Percentiles rank a stretch among this genome's conserved stretches.
Evolutionary conservation across 2,888 invertebrate genomes (phyloP).

Genomic region (Hypolimnas misippus): DNA sequence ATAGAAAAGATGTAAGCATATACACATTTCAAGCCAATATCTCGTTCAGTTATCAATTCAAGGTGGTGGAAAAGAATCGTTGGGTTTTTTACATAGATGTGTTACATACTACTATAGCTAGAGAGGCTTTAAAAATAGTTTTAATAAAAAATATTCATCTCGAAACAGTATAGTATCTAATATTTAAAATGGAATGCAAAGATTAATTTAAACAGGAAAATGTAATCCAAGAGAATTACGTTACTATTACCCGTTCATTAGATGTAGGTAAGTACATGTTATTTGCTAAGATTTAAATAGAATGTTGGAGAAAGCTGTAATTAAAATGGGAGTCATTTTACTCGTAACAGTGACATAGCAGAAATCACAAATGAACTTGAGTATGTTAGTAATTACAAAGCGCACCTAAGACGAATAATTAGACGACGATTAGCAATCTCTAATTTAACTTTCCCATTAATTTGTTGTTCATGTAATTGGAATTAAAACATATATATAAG

Average conservation of each 20-base stretch:
- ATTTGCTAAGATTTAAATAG: slow-evolving; percentile 48
- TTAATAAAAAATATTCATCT: too few relatives aligned
- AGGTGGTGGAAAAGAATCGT: too few relatives aligned
- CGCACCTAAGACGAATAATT: slow-evolving; percentile 62
- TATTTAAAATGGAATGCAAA: slow-evolving; percentile 6
- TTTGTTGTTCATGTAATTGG: slow-evolving; percentile 60
- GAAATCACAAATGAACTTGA: slow-evolving; percentile 60
- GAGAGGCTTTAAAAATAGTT: too few relatives aligned
- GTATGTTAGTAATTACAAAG: slow-evolving; percentile 69
- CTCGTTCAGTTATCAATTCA: too few relatives aligned
- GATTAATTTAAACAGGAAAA: slow-evolving; percentile 31
- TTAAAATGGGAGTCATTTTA: slow-evolving; percentile 67
- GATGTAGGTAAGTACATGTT: slow-evolving; percentile 40
- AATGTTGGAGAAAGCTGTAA: slow-evolving; percentile 68
- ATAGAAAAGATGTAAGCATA: too few relatives aligned
- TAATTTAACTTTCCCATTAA: slow-evolving; percentile 65
- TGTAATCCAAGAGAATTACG: slow-evolving; percentile 38
- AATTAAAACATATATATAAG: not conserved
- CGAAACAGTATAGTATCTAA: too few relatives aligned
- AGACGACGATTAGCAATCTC: slow-evolving; percentile 60
- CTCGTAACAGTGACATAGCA: slow-evolving; percentile 72
- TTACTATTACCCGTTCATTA: slow-evolving; percentile 41
- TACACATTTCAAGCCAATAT: too few relatives aligned
- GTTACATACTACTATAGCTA: too few relatives aligned
- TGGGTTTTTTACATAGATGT: too few relatives aligned